Conservation (phyloP, 2,888 invertebrate genomes). For the Rhimphoctona megacephalus region DNA sequence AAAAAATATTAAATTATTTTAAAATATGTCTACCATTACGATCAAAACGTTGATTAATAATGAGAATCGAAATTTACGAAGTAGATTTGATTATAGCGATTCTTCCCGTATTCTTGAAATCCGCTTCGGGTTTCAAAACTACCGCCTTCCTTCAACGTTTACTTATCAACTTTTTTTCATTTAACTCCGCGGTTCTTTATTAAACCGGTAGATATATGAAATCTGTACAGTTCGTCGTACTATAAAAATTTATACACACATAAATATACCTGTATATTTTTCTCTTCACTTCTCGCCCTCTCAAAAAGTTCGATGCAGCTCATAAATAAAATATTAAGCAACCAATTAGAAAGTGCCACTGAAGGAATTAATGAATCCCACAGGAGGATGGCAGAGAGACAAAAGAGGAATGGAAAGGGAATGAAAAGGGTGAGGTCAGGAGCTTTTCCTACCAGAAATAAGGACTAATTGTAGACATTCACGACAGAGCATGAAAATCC, state of each 20-base stretch:
- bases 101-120: slow-evolving; percentile 32
- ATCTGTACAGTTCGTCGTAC: slow-evolving; percentile 17
- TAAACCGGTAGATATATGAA: slow-evolving; percentile 56
- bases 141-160: slow-evolving; percentile 33
- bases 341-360: slow-evolving; percentile 79
- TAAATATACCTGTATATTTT: slow-evolving; percentile 3
- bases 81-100: slow-evolving; percentile 59
- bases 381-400: slow-evolving; percentile 22
- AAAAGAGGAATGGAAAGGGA: not conserved
- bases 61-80: slow-evolving; percentile 35
- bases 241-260: not conserved
- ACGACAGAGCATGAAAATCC: slow-evolving; percentile 15
- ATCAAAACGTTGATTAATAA: slow-evolving; percentile 41
- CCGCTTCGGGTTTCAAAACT: slow-evolving; percentile 35
- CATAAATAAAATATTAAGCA: slow-evolving; percentile 80
- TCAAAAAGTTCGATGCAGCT: slow-evolving; percentile 70
- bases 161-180: slow-evolving; percentile 59
- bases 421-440: not conserved
- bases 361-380: slow-evolving; percentile 77
- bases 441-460: not conserved
- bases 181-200: slow-evolving; percentile 55
- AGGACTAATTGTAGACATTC: slow-evolving; percentile 46
- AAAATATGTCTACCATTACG: not conserved
- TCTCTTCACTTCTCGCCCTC: slow-evolving; percentile 52
- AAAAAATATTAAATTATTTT: not conserved